These are phyloP conservation scores for Agonopterix alstromeriana DNA, from an alignment of 2,888 invertebrate genomes.

Conservation along the genomic window DNA sequence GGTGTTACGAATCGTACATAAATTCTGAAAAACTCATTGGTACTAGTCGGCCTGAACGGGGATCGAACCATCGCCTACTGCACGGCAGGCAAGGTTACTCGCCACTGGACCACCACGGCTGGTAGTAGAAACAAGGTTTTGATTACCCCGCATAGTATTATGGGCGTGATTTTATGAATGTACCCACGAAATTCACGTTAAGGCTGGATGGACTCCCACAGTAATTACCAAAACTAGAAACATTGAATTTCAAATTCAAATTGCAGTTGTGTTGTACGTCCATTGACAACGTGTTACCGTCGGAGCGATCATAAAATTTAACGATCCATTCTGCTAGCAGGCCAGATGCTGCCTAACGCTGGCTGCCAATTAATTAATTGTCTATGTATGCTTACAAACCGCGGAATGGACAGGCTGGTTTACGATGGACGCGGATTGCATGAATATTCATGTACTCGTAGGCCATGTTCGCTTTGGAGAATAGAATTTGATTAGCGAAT, in stretches of 20 bases:
- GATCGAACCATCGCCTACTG: too few relatives aligned
- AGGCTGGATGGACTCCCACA: too few relatives aligned
- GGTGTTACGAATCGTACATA: too few relatives aligned
- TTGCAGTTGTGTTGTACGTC: not conserved
- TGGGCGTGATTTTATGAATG: too few relatives aligned
- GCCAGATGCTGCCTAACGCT: conserved; percentile 58
- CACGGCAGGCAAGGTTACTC: too few relatives aligned
- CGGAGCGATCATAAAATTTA: conserved; percentile 8
- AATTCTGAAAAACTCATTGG: too few relatives aligned
- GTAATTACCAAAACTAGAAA: not conserved
- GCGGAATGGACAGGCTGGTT: conserved; percentile 59
- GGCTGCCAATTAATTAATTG: conserved; percentile 39
- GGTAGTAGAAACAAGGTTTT: too few relatives aligned
- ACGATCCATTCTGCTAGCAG: conserved; percentile 3
- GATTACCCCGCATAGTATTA: too few relatives aligned
- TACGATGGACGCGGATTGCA: conserved; percentile 34
- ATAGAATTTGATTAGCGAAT: conserved; percentile 41
- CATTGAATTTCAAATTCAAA: conserved; percentile 8
- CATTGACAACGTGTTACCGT: conserved; percentile 4
- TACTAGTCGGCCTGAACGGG: too few relatives aligned
- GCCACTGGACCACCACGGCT: too few relatives aligned
- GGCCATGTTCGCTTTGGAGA: conserved; percentile 21
- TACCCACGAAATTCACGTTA: too few relatives aligned
- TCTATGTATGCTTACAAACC: conserved; percentile 45
- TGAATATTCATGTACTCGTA: conserved; percentile 47